Conservation (phyloP, 2,113 vertebrate species). For the Poecile atricapillus region DNA sequence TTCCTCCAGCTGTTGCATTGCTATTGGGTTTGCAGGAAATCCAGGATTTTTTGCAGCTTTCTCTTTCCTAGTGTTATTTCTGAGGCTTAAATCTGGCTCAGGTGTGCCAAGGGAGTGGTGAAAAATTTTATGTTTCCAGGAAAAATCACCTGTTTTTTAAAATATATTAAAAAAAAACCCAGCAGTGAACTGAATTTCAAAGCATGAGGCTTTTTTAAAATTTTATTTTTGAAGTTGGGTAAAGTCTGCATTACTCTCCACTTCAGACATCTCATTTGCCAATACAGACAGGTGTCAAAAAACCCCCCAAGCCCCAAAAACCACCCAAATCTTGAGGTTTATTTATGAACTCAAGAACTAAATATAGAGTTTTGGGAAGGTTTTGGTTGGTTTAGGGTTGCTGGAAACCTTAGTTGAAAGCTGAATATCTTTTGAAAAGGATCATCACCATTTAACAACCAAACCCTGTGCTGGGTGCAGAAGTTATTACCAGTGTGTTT, state of each 20-base stretch:
- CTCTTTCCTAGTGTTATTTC: neutral
- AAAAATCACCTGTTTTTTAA: neutral
- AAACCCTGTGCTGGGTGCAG: neutral
- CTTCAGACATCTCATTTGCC: neutral
- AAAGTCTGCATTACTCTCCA: neutral
- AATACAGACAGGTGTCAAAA: neutral
- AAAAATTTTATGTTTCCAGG: neutral
- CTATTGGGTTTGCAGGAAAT: neutral
- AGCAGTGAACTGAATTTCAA: neutral
- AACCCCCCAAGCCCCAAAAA: rapidly evolving
- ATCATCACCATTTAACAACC: neutral
- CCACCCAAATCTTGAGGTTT: neutral
- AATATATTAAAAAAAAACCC: rapidly evolving
- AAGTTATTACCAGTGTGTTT: neutral
- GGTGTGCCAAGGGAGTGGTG: neutral
- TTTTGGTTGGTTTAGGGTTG: neutral
- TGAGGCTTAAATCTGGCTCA: neutral
- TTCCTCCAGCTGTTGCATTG: neutral
- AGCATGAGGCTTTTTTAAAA: neutral
- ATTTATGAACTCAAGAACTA: neutral
- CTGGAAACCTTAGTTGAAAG: neutral
- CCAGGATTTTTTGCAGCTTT: rapidly evolving
- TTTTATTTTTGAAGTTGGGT: neutral
- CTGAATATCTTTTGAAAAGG: neutral
- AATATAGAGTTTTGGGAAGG: neutral